Conservation (phyloP, 2,113 vertebrate genomes). For the Pterocles burchelli region DNA sequence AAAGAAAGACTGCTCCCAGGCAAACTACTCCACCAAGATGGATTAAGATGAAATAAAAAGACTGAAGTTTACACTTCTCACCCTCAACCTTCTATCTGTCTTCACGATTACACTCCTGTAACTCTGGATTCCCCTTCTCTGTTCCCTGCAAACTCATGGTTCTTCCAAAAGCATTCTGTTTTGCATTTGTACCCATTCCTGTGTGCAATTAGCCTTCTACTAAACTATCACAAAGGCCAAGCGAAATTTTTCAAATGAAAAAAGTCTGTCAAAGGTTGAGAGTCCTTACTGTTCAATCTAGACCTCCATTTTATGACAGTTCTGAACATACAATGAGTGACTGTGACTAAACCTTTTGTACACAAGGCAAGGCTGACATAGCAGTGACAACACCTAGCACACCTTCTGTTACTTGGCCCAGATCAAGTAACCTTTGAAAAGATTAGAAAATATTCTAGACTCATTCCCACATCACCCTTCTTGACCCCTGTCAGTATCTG, state of each 20-base stretch:
- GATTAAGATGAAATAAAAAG: background rate
- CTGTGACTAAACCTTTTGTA: conserved; percentile 1
- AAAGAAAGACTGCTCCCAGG: background rate
- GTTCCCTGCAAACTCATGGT: accelerated
- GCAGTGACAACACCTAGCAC: background rate
- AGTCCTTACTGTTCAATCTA: background rate
- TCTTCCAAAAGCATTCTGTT: background rate
- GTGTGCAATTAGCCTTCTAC: background rate
- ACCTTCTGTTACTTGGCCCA: background rate
- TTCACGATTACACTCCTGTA: background rate
- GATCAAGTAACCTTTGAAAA: background rate
- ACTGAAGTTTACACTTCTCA: background rate
- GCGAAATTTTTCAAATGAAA: background rate
- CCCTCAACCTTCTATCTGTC: background rate
- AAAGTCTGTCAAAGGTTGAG: background rate
- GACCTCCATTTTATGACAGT: background rate
- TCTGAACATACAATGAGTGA: background rate
- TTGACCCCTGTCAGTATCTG: background rate
- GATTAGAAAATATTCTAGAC: background rate
- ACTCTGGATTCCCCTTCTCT: background rate
- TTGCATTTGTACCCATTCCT: background rate
- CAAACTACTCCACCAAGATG: background rate
- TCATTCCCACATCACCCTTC: background rate
- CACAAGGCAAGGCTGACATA: background rate
- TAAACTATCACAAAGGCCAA: background rate